A percentile compares a stretch with the other conserved stretches of the same genome.
Evolutionary conservation across 2,888 invertebrate species (phyloP).

Genomic region (Alsophila aescularia): DNA sequence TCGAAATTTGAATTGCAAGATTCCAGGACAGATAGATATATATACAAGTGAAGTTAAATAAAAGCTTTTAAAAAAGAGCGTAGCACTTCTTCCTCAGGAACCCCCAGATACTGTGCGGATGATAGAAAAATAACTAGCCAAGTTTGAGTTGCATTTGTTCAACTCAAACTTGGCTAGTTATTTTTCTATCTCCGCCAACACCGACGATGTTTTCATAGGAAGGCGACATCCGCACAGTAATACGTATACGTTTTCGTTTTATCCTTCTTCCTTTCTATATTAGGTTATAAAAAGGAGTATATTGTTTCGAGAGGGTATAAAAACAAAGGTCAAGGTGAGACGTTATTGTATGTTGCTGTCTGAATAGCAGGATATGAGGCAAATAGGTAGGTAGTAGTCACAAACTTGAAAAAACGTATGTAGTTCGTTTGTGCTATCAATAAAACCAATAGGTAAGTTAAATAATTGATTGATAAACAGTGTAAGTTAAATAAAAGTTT

Average conservation of each 20-base stretch:
- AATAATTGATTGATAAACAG: no score
- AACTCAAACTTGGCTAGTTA: background rate
- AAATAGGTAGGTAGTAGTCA: no score
- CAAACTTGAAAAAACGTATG: no score
- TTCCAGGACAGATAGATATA: no score
- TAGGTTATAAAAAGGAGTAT: constrained; percentile 3
- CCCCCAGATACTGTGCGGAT: no score
- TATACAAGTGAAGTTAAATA: no score
- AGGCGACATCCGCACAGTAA: background rate
- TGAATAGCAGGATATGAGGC: background rate
- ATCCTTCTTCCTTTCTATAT: background rate
- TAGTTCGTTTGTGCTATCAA: no score
- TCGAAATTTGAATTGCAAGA: no score
- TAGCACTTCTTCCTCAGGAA: no score
- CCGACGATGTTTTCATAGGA: constrained; percentile 1
- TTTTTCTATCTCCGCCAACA: background rate
- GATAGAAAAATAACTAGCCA: background rate
- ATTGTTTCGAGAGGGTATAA: background rate
- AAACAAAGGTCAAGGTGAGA: constrained; percentile 3
- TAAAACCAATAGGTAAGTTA: no score
- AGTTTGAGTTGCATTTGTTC: background rate
- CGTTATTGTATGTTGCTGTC: background rate
- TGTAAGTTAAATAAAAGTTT: no score
- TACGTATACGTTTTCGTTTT: constrained; percentile 7
- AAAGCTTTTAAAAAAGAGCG: no score